Base-by-base conservation (phyloP, 2,797 vertebrate genomes). In the Petrocephalus sullivani region DNA sequence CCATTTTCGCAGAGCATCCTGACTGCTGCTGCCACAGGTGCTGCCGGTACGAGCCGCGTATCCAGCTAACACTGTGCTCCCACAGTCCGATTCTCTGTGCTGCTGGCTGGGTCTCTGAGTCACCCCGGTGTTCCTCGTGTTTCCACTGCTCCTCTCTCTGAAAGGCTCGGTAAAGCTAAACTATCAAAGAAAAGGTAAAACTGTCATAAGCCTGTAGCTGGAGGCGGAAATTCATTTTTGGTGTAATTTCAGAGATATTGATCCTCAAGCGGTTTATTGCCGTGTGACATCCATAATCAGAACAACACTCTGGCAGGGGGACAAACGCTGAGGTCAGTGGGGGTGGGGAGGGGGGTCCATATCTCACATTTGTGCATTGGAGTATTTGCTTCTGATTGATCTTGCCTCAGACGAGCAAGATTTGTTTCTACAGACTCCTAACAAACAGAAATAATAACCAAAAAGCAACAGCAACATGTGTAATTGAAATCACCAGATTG, bases 191-290 rank as follows among this genome's bases (percentile, higher is more conserved):
- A 91, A 92, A 86, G 93, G 93, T 93, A 93, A 95, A 94, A 94
- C 94, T 92, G 94, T 94, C 92, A 94, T 92, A 93, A 91, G 92
- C 94, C 94, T 92, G 94, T 93, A 94, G 93, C 94, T 93, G 91
- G 93, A 94, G 94, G 93, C 94, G 93, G 96, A 96, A 96, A 95
- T 96, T 95, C 95, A 95, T 96, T 96, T 96, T 96, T 95, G 92
- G 93, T 96, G 96, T 96, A 96, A 96, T 96, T 96, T 96, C 95
- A 95, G 95, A 93, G 93, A 93, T 96, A 96, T 96, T 96, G 96
- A 96, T 96, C 95, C 94, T 90, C 90, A 91, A 93, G 93, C 91
- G 90, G 93, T 95, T 95, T 96, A 95, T 91, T 90, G 93, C 94
- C 90, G 93, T 94, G 93, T 95, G 95, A 95, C 95, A 96, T 96